Percentiles rank a stretch among this genome's conserved stretches.
These are phyloP conservation scores for Cosmopolites sordidus DNA, from an alignment of 2,888 invertebrate genomes.

Conservation along the genomic window DNA sequence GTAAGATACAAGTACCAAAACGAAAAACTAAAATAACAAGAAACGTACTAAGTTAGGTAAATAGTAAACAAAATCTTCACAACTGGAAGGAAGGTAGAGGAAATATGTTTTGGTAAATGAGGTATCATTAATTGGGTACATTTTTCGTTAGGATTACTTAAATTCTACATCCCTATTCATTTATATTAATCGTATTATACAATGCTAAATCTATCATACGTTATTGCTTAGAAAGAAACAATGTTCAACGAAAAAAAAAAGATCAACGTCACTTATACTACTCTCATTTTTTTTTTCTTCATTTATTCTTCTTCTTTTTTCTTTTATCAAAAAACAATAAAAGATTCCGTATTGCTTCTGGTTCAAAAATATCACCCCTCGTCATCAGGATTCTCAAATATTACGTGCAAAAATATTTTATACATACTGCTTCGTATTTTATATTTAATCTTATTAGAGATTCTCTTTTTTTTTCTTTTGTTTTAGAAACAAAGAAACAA, in stretches of 20 bases:
- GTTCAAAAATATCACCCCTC: conserved; percentile 49
- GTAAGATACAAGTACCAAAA: no score
- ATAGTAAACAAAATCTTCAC: not conserved
- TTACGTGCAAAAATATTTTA: conserved; percentile 48
- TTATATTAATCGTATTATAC: conserved; percentile 29
- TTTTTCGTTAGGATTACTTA: not conserved
- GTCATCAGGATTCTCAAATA: conserved; percentile 20
- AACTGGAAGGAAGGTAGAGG: no score
- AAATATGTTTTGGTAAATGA: not conserved
- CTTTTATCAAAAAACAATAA: conserved; percentile 32
- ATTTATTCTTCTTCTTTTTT: not conserved
- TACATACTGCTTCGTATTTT: conserved; percentile 39
- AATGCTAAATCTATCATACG: conserved; percentile 36
- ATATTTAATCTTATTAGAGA: conserved; percentile 6
- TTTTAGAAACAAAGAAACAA: conserved; percentile 22
- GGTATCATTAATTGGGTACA: not conserved
- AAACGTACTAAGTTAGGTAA: no score
- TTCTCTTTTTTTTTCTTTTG: conserved; percentile 6
- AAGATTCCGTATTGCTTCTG: conserved; percentile 47
- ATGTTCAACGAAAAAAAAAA: conserved; percentile 30
- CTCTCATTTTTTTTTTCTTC: not conserved
- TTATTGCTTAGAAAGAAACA: conserved; percentile 41
- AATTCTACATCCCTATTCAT: conserved; percentile 15
- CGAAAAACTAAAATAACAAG: no score
- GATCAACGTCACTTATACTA: not conserved